Conservation (phyloP, 1,140 invertebrate species). For the Pseudoatta argentina region DNA sequence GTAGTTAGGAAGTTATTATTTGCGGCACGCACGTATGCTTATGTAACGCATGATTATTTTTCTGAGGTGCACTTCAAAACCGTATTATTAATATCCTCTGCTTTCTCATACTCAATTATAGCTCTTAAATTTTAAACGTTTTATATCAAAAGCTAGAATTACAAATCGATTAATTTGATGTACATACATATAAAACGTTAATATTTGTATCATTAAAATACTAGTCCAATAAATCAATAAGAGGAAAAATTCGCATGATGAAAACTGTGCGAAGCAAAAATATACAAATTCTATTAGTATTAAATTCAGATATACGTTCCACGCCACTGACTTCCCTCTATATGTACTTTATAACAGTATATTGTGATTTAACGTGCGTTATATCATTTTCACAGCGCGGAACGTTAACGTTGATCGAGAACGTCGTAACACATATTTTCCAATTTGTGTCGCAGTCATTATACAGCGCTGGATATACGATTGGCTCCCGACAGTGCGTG, state of each 20-base stretch:
- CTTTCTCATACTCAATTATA: conserved; percentile 16
- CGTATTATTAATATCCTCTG: conserved; percentile 11
- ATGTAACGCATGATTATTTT: conserved; percentile 28
- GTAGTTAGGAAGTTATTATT: conserved; percentile 34
- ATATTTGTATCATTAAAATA: background rate
- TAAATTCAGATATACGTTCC: background rate
- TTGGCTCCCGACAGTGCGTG: conserved; percentile 20
- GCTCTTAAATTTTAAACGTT: background rate
- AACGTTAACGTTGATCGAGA: conserved; percentile 55
- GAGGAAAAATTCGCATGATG: background rate
- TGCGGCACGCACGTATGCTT: conserved; percentile 21
- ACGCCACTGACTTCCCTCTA: background rate
- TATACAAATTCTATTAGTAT: background rate
- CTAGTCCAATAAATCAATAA: background rate
- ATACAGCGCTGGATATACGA: conserved; percentile 47
- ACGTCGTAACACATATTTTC: conserved; percentile 59
- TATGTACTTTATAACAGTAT: background rate
- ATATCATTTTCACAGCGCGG: conserved; percentile 34
- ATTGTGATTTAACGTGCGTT: conserved; percentile 27
- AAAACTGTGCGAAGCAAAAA: background rate
- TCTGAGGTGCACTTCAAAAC: background rate
- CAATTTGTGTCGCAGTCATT: conserved; percentile 57
- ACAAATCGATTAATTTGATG: background rate
- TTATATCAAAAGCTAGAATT: background rate
- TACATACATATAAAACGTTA: background rate